phyloP scores from a whole-genome alignment of 2,797 vertebrate species.

The Agapornis canus region DNA sequence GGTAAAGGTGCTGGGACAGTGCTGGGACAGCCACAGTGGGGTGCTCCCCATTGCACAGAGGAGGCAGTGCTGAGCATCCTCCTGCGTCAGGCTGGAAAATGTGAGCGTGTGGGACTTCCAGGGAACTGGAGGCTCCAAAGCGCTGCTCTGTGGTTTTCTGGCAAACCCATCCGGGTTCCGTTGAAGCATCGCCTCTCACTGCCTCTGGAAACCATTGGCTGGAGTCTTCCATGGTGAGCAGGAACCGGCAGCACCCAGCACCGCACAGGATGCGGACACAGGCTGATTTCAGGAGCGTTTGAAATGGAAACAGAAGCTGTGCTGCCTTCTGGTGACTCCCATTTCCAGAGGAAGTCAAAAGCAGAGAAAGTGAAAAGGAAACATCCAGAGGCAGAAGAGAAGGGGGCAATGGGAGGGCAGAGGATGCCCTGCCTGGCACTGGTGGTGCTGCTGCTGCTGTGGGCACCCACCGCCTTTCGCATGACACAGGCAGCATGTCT shows the following conservation, averaged over 20 bases:
- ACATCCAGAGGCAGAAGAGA: neutral
- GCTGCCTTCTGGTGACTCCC: neutral
- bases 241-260: accelerated
- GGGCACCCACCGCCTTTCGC: accelerated
- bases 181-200: neutral
- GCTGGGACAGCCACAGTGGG: accelerated
- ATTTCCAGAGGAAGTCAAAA: conserved; percentile 16
- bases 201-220: neutral
- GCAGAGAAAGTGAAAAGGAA: neutral
- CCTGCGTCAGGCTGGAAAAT: neutral
- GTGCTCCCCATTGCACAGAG: neutral
- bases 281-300: neutral
- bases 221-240: accelerated
- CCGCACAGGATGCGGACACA: accelerated
- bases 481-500: accelerated
- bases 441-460: accelerated
- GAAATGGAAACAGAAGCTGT: neutral
- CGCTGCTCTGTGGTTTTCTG: neutral
- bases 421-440: neutral
- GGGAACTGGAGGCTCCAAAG: accelerated
- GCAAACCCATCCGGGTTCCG: neutral
- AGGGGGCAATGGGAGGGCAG: neutral
- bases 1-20: neutral
- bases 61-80: neutral
- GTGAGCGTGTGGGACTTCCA: neutral